Base-by-base conservation (phyloP, 92 coral and sea anemone species). In the Epizoanthus ramosus region DNA sequence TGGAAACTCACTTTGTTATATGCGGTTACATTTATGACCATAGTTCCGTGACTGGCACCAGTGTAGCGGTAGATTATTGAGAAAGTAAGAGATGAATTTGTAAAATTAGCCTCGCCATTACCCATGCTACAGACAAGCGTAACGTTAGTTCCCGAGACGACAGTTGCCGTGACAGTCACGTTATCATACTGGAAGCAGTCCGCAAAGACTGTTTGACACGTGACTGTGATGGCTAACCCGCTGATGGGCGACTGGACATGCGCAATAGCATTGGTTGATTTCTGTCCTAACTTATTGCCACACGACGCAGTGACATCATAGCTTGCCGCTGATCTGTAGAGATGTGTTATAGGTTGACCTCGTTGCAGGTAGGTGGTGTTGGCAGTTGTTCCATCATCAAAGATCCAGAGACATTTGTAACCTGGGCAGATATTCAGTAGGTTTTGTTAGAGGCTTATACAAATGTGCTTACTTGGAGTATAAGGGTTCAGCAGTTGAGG, bases 151-250 rank as follows among this genome's bases (percentile, higher is more conserved):
- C 82, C 82, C 14, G 82, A 39, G 21, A 21, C 17, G n/a, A n/a
- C 16, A 19, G 33, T 60, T 43, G 65, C 9, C 19, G 70, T 8
- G 24, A 77, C 3, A 1, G 39, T 56, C n/a, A 77, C 58, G 15
- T 77, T 37, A 14, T 77, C 68, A 69, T 60, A 16, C 56, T 77
- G 82, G 59, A 77, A 77, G 2, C 82, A 77, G 17, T 77, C 82
- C 2, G 6, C 18, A 39, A 59, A 39, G 6, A 23, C 41, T 77
- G 70, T 59, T 33, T 77, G 65, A 41, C 82, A 77, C n/a, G 5
- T 60, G 15, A 77, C 58, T 10, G 17, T 16, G 45, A 37, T 57
- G 22, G 31, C 22, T 21, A 39, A 21, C n/a, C 54, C 70, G 24
- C 70, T 28, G 25, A 77, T 37, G 43, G 43, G 43, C 43, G 4